Evolutionary conservation across 2,113 vertebrate species (phyloP), one percentile per base, ranked within the genome.

Genomic region (Tupaia chinensis): DNA sequence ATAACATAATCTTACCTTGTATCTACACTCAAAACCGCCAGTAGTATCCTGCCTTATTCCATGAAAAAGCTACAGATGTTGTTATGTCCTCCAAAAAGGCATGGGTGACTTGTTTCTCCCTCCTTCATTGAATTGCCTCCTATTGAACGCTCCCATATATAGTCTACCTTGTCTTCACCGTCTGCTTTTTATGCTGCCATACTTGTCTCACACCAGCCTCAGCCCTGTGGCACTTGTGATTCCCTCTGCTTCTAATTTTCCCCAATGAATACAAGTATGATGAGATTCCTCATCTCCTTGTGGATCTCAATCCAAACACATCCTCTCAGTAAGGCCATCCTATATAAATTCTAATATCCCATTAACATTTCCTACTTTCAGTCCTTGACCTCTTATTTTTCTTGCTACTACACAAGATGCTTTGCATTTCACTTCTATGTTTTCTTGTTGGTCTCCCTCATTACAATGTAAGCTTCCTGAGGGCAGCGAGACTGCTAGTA

Each of bases 1-100:
- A 8, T 14, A 13, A 10, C 0, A 14, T 32, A 23, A 44, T 8
- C 9, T 73, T 56, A 70, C 25, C 0, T 0, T 8, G 9, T 44
- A 44, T 44, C 44, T 44, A 44, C 44, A 44, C 17, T 63, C n/a
- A 68, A 68, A 77, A 63, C 12, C 0, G 23, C 54, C 73, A 32
- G 0, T 44, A 29, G 16, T 14, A 84, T 70, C 23, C 44, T 87
- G 32, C 5, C 69, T 63, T 20, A 27, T 27, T 56, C 1, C 32
- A 22, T 60, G 32, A 3, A 61, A 68, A 72, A 92, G 1, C 3
- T 20, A 9, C 66, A 8, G 72, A n/a, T 16, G 34, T 14, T 56
- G 15, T 10, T 56, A 27, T 63, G 9, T 0, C 16, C 0, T 92
- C 9, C 9, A 58, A 44, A 44, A 44, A 20, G 2, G 8, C 15